phyloP scores from a whole-genome alignment of 35 echinoderm and acorn worm species.

The Ptychodera flava region DNA sequence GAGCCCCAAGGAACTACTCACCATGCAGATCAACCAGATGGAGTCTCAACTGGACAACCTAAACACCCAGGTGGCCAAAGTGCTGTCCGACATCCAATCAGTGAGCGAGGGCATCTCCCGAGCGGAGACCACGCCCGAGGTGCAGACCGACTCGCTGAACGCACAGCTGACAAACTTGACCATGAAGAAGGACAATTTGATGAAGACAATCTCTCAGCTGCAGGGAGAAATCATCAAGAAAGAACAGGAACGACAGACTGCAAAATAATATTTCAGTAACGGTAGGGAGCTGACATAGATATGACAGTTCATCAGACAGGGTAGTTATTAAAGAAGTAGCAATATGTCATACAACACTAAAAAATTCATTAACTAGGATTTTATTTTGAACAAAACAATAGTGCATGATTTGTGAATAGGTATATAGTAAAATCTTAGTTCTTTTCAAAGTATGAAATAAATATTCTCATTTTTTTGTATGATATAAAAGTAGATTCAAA shows the following conservation, averaged over 20 bases:
- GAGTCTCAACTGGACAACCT: slow-evolving; percentile 70
- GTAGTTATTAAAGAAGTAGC: too few species aligned
- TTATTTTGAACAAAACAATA: too few species aligned
- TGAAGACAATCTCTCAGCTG: slow-evolving; percentile 78
- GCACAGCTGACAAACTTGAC: slow-evolving; percentile 43
- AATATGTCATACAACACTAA: too few species aligned
- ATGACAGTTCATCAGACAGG: too few species aligned
- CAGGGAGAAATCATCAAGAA: slow-evolving; percentile 73
- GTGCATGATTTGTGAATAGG: too few species aligned
- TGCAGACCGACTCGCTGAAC: slow-evolving; percentile 35
- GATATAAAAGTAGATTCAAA: too few species aligned
- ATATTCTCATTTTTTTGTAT: too few species aligned
- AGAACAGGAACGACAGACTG: slow-evolving; percentile 36
- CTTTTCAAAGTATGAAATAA: too few species aligned
- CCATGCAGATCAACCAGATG: slow-evolving; percentile 57
- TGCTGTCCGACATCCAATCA: slow-evolving; percentile 48
- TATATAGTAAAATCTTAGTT: too few species aligned
- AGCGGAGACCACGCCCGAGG: neutral
- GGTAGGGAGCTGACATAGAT: too few species aligned
- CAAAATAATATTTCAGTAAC: too few species aligned
- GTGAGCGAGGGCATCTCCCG: slow-evolving; percentile 39
- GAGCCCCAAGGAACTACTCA: slow-evolving; percentile 43
- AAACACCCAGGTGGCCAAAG: slow-evolving; percentile 59
- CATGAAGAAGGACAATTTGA: slow-evolving; percentile 53
- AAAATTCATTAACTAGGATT: too few species aligned